Base-by-base conservation (phyloP, 2,888 invertebrate genomes). In the Volucella inanis region DNA sequence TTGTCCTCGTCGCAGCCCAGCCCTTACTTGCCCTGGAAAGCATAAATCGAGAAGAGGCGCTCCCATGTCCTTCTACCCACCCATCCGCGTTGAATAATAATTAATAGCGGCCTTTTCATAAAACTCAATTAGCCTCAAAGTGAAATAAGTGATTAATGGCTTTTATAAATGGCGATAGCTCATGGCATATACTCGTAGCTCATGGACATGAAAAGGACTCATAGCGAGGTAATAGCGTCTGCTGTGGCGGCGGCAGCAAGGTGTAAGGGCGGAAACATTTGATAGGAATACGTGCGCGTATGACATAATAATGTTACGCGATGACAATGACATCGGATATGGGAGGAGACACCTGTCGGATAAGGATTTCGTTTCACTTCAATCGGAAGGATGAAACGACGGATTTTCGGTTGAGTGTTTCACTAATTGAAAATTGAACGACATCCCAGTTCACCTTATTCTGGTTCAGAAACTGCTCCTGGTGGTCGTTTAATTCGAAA, bases 51-150 rank as follows among this genome's bases (percentile, higher is more conserved):
- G 15, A 10, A 54, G 47, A 54, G 47, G 47, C 22, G 22, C 22
- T 22, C 22, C 22, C 22, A 22, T 22, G 22, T 15, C 10, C n/a
- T 57, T 10, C 74, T 74, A 22, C 64, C 79, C 79, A 45, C 47
- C 22, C 22, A 22, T 22, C 22, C 22, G 22, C 22, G 22, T 22
- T 74, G 79, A 70, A 84, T 65, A 74, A 75, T 84, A 79, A 79
- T 84, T 84, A 84, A 79, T 84, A 75, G 83, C 74, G 64, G 79
- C 75, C 83, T 79, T 84, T 84, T 84, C 83, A 84, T 84, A 84
- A 84, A 84, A 79, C 83, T 84, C 83, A 84, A 84, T 84, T 84
- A 84, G 79, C 83, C 79, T 75, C 83, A 79, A 84, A 84, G 83
- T 84, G 83, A 84, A 79, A 84, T 79, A 84, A 79, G 79, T 84